phyloP scores from a whole-genome alignment of 2,797 vertebrate species.

The Catostomus latipinnis region DNA sequence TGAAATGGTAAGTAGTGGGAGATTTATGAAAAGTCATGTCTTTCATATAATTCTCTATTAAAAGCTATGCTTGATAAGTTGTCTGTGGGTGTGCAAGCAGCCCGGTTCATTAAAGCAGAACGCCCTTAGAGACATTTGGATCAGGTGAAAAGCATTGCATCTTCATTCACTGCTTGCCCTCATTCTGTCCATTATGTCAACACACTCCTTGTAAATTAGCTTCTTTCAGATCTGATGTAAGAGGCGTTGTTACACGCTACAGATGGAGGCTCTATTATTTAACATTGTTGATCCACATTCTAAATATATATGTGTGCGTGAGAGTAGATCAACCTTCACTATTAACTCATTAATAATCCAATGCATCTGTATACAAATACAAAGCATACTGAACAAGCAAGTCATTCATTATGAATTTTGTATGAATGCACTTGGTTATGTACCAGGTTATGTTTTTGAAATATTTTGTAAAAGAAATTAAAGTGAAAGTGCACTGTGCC shows the following conservation, averaged over 20 bases:
- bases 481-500: neutral
- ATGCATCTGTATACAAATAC: neutral
- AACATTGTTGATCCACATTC: neutral
- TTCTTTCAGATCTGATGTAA: neutral
- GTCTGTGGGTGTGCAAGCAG: conserved; percentile 52
- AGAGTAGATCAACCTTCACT: neutral
- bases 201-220: neutral
- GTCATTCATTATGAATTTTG: neutral
- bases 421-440: too few relatives aligned
- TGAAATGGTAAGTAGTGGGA: conserved; percentile 38
- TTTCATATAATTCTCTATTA: conserved; percentile 67
- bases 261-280: neutral
- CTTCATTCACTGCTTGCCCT: conserved; percentile 15
- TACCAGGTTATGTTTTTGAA: too few relatives aligned
- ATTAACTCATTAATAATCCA: neutral
- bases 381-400: neutral
- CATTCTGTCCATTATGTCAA: conserved; percentile 38
- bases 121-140: conserved; percentile 39
- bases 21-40: conserved; percentile 65
- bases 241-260: neutral
- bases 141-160: conserved; percentile 34
- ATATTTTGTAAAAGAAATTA: too few relatives aligned
- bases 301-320: neutral
- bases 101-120: conserved; percentile 46
- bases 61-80: conserved; percentile 61